These are phyloP conservation scores for Oscheius onirici DNA, from an alignment of 2,888 invertebrate species.

Conservation along the genomic window DNA sequence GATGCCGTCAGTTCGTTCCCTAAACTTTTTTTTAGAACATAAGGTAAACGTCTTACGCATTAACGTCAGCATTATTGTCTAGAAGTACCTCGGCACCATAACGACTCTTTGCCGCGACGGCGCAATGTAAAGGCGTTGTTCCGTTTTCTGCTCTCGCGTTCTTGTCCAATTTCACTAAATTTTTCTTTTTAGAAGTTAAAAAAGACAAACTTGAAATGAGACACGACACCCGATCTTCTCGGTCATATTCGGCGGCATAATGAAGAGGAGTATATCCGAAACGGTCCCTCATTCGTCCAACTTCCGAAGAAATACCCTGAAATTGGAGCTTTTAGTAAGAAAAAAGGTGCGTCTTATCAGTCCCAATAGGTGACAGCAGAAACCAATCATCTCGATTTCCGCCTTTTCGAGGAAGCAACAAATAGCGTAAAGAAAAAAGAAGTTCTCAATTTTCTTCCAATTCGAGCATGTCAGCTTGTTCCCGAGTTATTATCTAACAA, in stretches of 20 bases:
- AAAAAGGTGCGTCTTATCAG: no score
- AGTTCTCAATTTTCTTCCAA: no score
- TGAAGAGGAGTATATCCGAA: slow-evolving; percentile 18
- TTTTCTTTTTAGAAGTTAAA: not conserved
- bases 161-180: not conserved
- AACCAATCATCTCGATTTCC: not conserved
- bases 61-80: slow-evolving; percentile 18
- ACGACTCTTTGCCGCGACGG: slow-evolving; percentile 95
- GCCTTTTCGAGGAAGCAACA: not conserved
- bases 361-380: not conserved
- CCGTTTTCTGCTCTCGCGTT: slow-evolving; percentile 13
- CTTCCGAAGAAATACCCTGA: not conserved
- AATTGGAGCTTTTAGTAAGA: no score
- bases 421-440: no score
- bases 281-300: not conserved
- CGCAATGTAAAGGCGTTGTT: slow-evolving; percentile 94
- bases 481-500: no score
- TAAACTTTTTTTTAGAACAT: not conserved
- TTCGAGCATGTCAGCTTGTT: no score
- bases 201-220: slow-evolving; percentile 9
- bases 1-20: not conserved
- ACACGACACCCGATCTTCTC: slow-evolving; percentile 9
- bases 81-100: slow-evolving; percentile 84
- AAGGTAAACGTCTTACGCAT: slow-evolving; percentile 23
- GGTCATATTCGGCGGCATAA: slow-evolving; percentile 13